phyloP scores from a whole-genome alignment of 2,113 vertebrate species.

The Toxostoma redivivum region DNA sequence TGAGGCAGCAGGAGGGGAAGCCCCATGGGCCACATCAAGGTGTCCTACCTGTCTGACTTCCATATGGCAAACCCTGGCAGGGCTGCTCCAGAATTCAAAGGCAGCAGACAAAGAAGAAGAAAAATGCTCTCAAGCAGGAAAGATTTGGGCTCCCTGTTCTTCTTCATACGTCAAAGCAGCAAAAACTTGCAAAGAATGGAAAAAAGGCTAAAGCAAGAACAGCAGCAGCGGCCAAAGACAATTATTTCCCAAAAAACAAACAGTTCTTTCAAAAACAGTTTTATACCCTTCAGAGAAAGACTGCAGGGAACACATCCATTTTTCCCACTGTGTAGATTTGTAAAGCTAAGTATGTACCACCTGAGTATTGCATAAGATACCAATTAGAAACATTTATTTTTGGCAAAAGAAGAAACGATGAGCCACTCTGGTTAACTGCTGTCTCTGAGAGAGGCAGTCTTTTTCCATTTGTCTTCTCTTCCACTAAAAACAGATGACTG shows the following conservation, averaged over 20 bases:
- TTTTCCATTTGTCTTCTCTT: neutral
- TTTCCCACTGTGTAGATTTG: neutral
- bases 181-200: neutral
- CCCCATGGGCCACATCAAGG: neutral
- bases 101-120: neutral
- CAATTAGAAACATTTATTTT: neutral
- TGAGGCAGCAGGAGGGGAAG: neutral
- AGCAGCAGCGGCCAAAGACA: neutral
- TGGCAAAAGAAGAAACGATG: neutral
- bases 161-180: neutral
- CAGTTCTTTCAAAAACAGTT: neutral
- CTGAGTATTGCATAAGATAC: neutral
- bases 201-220: neutral
- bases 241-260: neutral
- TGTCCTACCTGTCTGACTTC: neutral
- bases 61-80: neutral
- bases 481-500: neutral
- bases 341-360: neutral
- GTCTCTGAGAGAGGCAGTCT: neutral
- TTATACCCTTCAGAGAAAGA: neutral
- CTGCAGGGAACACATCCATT: neutral
- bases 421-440: neutral
- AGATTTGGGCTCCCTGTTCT: neutral
- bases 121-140: neutral
- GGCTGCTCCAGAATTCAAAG: neutral